Evolutionary conservation across 2,797 vertebrate genomes (phyloP), one percentile per base, ranked within the genome.

Genomic region (Spea hammondii): DNA sequence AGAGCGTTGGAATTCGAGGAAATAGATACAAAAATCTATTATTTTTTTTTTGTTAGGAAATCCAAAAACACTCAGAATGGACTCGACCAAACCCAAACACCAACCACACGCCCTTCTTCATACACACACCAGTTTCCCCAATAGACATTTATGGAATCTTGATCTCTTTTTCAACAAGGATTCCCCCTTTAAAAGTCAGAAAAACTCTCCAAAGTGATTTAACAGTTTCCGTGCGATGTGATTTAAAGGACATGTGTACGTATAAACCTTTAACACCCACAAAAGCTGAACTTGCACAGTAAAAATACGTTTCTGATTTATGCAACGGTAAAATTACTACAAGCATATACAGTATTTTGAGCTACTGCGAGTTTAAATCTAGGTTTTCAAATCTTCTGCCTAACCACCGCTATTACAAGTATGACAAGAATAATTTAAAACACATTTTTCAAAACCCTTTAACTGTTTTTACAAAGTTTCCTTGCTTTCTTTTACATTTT

Each of bases 401-500:
- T 85, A 85, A 69, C 60, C 80, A 79, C 65, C 72, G 83, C 85
- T 84, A 87, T 78, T 55, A 85, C 68, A 85, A 85, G 74, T 83
- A 85, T 12, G 67, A 86, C 87, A 83, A 70, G 51, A 78, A 78
- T 88, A 87, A 88, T 89, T 85, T 83, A 86, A 88, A 88, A 81
- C 88, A 86, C 45, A 86, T 85, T 88, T 84, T 68, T 83, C 64
- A 70, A 76, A 78, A 32, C 32, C 66, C 73, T 83, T 60, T 80
- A 79, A 83, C 71, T 80, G 74, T 54, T 84, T 82, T 79, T 83
- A 78, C 75, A 80, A 80, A 77, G 62, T 70, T 72, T 53, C 72
- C 67, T 80, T 54, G 46, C 49, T 65, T 6, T 57, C 54, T 70
- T 65, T 74, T 72, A 46, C 49, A 8, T 9, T 11, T 54, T 79